A percentile compares a stretch with the other conserved stretches of the same genome.
Conservation (phyloP, 2,797 vertebrate species). For the Brachyrhaphis roseni region DNA sequence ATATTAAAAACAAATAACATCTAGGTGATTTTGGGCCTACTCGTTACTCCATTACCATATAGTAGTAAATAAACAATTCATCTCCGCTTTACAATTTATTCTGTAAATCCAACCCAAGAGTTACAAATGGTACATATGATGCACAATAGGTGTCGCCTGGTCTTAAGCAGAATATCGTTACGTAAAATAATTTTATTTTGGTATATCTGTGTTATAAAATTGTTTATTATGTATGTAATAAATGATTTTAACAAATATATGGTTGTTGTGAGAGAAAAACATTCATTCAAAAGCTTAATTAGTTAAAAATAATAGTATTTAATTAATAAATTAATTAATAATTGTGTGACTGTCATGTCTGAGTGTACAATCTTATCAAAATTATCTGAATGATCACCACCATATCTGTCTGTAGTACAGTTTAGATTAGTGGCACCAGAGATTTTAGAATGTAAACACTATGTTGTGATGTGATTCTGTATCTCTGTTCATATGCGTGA, state of each 20-base stretch:
- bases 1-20: background rate
- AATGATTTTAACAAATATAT: background rate
- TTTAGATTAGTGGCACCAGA: background rate
- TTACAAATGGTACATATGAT: background rate
- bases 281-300: background rate
- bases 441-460: background rate
- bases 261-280: background rate
- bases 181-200: background rate
- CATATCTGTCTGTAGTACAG: background rate
- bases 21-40: background rate
- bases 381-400: background rate
- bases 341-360: background rate
- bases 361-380: background rate
- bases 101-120: background rate
- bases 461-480: slow-evolving; percentile 24
- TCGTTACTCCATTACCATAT: too few relatives aligned
- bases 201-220: background rate
- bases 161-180: background rate
- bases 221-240: background rate
- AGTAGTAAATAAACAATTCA: background rate
- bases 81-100: background rate
- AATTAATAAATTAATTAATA: too few relatives aligned
- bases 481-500: slow-evolving; percentile 21
- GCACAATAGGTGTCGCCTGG: background rate
- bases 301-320: background rate